These are phyloP conservation scores for Chascanopsetta lugubris DNA, from an alignment of 2,113 vertebrate species.

Conservation along the genomic window DNA sequence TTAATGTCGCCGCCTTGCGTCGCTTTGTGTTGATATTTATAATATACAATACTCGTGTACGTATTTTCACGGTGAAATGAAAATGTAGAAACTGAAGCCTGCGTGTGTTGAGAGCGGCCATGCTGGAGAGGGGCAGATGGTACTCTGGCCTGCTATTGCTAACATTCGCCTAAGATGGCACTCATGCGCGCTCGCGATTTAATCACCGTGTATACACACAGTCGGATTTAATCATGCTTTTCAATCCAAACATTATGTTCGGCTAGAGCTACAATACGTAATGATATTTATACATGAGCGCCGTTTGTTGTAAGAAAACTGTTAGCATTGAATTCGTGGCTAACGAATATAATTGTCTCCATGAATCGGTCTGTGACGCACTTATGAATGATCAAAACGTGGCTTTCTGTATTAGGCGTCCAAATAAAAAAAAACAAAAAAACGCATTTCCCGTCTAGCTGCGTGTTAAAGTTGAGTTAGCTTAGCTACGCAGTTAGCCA, in stretches of 20 bases:
- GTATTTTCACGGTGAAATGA: background rate
- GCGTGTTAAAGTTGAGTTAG: background rate
- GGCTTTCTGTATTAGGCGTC: no score
- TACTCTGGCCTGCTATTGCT: conserved; percentile 45
- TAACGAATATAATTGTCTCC: no score
- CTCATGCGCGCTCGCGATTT: conserved; percentile 46
- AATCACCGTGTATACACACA: background rate
- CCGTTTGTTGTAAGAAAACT: background rate
- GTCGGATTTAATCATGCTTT: background rate
- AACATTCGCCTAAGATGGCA: conserved; percentile 53
- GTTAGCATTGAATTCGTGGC: conserved; percentile 32
- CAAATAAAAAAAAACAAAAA: no score
- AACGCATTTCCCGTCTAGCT: background rate
- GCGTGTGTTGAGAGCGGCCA: conserved; percentile 57
- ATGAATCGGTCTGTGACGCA: background rate
- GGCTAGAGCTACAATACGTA: no score
- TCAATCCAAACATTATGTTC: background rate
- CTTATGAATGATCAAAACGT: no score
- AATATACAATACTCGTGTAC: background rate
- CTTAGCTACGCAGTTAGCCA: conserved; percentile 6
- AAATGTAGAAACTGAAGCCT: background rate
- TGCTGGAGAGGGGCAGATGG: conserved; percentile 51
- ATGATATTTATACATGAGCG: no score
- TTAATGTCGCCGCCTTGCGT: background rate
- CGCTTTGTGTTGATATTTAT: background rate